These are phyloP conservation scores for Zapus hudsonius DNA, from an alignment of 2,113 vertebrate genomes.

Conservation along the genomic window DNA sequence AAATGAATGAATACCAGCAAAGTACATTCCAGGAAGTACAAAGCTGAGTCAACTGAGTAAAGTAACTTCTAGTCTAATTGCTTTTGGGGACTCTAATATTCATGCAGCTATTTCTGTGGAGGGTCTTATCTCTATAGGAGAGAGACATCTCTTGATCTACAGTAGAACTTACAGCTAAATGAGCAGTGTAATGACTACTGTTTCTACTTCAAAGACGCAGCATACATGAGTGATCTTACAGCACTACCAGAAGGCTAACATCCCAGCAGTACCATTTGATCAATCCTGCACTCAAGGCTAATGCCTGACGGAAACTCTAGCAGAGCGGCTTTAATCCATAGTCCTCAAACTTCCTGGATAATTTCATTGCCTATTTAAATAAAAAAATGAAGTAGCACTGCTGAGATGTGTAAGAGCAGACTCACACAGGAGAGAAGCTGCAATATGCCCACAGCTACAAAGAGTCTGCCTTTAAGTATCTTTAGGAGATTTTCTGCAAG, in stretches of 20 bases:
- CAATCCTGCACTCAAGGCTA: background rate
- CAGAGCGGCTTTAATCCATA: background rate
- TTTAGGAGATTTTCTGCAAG: slow-evolving; percentile 6
- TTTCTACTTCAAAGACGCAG: slow-evolving; percentile 19
- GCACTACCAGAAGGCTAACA: background rate
- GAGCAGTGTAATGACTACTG: background rate
- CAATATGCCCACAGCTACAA: background rate
- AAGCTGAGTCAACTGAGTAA: background rate
- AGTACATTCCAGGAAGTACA: background rate
- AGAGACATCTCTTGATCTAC: slow-evolving; percentile 2
- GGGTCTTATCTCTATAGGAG: background rate
- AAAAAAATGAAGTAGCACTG: background rate
- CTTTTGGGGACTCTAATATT: background rate
- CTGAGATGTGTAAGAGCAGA: slow-evolving; percentile 8
- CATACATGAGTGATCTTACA: background rate
- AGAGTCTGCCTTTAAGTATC: slow-evolving; percentile 4
- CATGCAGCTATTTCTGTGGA: background rate
- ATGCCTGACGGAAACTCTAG: background rate
- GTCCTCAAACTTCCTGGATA: background rate
- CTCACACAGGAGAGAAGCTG: background rate
- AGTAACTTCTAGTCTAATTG: background rate
- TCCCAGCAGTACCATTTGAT: background rate
- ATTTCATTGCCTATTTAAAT: slow-evolving; percentile 14
- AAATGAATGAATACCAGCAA: background rate
- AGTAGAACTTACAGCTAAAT: background rate